Evolutionary conservation across 2,113 vertebrate species (phyloP), one percentile per base, ranked within the genome.

Genomic region (Rhizomys pruinosus): DNA sequence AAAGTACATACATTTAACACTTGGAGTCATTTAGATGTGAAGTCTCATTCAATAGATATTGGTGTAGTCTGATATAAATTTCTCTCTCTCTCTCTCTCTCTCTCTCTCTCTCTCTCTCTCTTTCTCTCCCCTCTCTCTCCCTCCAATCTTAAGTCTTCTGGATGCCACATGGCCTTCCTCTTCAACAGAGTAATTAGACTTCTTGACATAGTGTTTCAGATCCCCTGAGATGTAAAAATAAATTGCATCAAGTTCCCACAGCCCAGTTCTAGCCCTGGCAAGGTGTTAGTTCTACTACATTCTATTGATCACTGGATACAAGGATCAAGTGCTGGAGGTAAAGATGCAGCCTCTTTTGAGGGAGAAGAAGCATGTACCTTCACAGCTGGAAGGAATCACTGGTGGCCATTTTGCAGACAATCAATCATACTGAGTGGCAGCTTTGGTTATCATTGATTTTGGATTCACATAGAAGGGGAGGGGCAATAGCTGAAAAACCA

Each of bases 141-240:
- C 73, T 42, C 10, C 13, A 13, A 1, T 23, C 29, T 55, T 19
- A 59, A 27, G 4, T 32, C n/a, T 23, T 57, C 37, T 39, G n/a
- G 0, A 17, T 29, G 5, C 47, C 19, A 39, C 4, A 17, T 4
- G 6, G 5, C 15, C 17, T 74, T 20, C 42, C 1, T 90, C 13
- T 57, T 25, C 57, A 78, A 23, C 7, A 61, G 34, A 39, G 34
- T 77, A 23, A 82, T 73, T 16, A 82, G 37, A 72, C 5, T 42
- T 87, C 76, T 74, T 92, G 52, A 37, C 25, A 7, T 68, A 44
- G 72, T 22, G 20, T 69, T 66, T 87, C 59, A 87, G 77, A 57
- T 87, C 16, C 16, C 16, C 25, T 52, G 59, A 89, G 59, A 69
- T 12, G 29, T 1, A 86, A 95, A 85, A n/a, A 55, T 44, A 34